Evolutionary conservation across 1,140 invertebrate species (phyloP).

Genomic region (Bombus vancouverensis): DNA sequence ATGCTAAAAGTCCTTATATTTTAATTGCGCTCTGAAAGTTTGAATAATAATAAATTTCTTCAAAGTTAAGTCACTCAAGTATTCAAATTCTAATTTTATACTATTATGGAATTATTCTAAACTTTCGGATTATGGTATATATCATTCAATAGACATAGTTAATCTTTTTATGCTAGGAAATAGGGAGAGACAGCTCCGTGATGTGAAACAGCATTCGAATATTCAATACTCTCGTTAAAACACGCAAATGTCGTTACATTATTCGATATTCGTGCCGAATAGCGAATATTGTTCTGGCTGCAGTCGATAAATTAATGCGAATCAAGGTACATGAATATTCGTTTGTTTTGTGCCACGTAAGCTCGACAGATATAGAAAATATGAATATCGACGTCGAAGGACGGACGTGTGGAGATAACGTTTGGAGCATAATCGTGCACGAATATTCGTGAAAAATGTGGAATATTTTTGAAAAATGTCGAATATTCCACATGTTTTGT

Average conservation of each 20-base stretch:
- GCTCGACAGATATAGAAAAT: conserved; percentile 7
- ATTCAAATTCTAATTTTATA: not conserved
- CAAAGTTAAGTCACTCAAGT: not conserved
- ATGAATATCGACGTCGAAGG: not conserved
- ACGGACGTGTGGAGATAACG: conserved; percentile 3
- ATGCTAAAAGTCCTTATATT: not conserved
- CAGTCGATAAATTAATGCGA: conserved; percentile 16
- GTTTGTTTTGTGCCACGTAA: conserved; percentile 10
- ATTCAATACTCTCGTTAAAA: not conserved
- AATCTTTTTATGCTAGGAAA: not conserved
- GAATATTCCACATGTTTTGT: not conserved
- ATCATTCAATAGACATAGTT: not conserved
- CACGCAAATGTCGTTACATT: not conserved
- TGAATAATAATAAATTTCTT: not conserved
- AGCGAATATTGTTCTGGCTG: not conserved
- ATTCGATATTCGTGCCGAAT: conserved; percentile 15
- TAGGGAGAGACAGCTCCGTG: not conserved
- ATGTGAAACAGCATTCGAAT: not conserved
- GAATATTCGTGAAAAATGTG: not conserved
- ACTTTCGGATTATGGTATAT: not conserved
- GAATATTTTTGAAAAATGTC: not conserved
- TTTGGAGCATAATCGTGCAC: not conserved
- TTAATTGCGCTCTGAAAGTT: not conserved
- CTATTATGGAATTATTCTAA: not conserved
- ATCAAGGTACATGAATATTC: conserved; percentile 20